phyloP scores from a whole-genome alignment of 2,113 vertebrate species.

The Bujurquina vittata region DNA sequence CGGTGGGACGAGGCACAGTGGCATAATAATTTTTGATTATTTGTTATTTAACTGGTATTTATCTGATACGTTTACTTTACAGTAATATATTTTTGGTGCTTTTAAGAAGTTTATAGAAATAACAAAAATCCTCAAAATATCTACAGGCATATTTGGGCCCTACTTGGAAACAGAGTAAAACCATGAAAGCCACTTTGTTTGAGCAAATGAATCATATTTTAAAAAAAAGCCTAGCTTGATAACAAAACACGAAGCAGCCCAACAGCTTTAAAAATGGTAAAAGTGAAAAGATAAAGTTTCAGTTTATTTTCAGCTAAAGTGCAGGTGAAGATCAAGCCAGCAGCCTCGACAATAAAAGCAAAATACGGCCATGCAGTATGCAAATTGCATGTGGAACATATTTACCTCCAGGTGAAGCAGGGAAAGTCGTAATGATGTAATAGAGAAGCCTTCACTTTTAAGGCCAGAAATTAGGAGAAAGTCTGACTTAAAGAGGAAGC shows the following conservation, averaged over 20 bases:
- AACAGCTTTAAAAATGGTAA: neutral
- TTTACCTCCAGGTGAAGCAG: too few species aligned
- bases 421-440: too few species aligned
- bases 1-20: too few species aligned
- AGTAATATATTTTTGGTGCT: rapidly evolving
- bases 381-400: too few species aligned
- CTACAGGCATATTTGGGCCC: neutral
- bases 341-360: too few species aligned
- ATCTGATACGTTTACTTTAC: neutral
- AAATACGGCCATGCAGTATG: too few species aligned
- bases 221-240: neutral
- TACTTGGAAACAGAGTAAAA: neutral
- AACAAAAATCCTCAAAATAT: neutral
- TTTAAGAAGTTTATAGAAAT: neutral
- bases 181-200: neutral
- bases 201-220: neutral
- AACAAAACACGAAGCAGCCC: neutral
- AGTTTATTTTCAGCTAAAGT: too few species aligned
- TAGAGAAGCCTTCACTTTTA: too few species aligned
- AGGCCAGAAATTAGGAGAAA: too few species aligned
- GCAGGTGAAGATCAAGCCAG: too few species aligned
- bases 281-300: neutral
- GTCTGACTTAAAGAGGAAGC: too few species aligned
- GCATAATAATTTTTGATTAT: neutral
- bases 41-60: neutral